phyloP scores from a whole-genome alignment of 2,113 vertebrate genomes.

The Lepus timidus region DNA sequence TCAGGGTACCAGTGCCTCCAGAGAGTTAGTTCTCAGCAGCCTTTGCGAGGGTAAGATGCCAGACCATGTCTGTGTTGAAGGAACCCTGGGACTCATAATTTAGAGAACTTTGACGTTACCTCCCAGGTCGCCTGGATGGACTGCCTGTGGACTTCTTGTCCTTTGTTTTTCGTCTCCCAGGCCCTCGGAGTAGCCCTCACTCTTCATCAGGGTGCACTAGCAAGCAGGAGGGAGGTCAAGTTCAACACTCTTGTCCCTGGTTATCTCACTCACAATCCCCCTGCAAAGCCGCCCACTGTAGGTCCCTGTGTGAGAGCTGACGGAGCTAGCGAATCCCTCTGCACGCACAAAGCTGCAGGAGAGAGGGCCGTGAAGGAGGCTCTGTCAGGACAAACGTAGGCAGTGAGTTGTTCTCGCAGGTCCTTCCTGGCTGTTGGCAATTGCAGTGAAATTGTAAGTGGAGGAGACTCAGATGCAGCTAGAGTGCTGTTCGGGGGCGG shows the following conservation, averaged over 20 bases:
- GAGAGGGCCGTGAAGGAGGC: not conserved
- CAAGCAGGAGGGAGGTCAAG: not conserved
- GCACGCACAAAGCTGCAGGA: not conserved
- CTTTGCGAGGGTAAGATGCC: not conserved
- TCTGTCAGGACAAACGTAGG: not conserved
- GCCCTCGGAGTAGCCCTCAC: not conserved
- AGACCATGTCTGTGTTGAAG: not conserved
- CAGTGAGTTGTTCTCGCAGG: not conserved
- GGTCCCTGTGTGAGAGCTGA: not conserved
- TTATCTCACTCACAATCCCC: not conserved
- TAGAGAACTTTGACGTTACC: not conserved
- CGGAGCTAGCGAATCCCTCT: not conserved
- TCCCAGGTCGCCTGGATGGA: fast-evolving
- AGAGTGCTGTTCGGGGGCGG: not conserved
- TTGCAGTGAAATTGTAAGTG: not conserved
- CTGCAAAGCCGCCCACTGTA: not conserved
- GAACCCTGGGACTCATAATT: not conserved
- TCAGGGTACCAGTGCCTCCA: not conserved
- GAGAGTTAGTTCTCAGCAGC: no score
- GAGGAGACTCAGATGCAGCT: not conserved
- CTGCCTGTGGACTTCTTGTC: not conserved
- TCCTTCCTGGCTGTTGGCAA: not conserved
- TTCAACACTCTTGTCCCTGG: not conserved
- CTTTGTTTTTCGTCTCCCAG: not conserved
- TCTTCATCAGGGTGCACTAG: not conserved